Base-by-base conservation (phyloP, 1,140 invertebrate genomes). In the Pinna nobilis region DNA sequence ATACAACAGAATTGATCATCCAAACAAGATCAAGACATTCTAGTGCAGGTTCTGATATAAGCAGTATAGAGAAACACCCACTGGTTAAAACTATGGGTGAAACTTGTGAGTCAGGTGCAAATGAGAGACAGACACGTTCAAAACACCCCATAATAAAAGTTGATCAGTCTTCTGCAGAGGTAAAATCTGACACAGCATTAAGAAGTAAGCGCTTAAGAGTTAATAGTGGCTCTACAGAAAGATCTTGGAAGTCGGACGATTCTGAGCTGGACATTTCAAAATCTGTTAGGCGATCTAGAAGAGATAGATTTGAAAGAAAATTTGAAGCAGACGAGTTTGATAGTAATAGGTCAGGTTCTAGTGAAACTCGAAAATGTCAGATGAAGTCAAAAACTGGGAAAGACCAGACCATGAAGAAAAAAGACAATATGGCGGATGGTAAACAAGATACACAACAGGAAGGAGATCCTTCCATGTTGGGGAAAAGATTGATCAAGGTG, bases 401-500 rank as follows among this genome's bases (percentile, higher is more conserved):
- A 11, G 55, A 33, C 20, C n/a, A 11, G 55, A 33, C 20, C n/a
- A 30, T 59, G 37, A 18, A 33, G 50, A 53, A 28, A 59, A 35
- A n/a, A 33, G 55, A 35, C 55, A 59, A 18, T 35, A 18, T n/a
- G 37, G 18, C 30, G 20, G 28, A 33, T 35, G 37, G 37, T 30
- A 44, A 11, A 7, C n/a, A 28, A 13, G 33, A 33, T 23, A 41
- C 20, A 63, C 35, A 63, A 13, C n/a, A 33, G 30, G n/a, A 18
- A 23, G 23, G 5, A 23, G 59, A 63, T 25, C 18, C 23, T 9
- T 35, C 59, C 44, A 0, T 35, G 23, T 30, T 20, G 23, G 63
- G 63, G 47, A 66, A 66, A 50, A 30, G 63, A n/a, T 32, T 66
- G 5, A 66, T 66, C 28, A 66, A 66, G 30, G 63, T 66, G 4